Base-by-base conservation (phyloP, 2,797 vertebrate genomes). In the Manis crassicaudata region DNA sequence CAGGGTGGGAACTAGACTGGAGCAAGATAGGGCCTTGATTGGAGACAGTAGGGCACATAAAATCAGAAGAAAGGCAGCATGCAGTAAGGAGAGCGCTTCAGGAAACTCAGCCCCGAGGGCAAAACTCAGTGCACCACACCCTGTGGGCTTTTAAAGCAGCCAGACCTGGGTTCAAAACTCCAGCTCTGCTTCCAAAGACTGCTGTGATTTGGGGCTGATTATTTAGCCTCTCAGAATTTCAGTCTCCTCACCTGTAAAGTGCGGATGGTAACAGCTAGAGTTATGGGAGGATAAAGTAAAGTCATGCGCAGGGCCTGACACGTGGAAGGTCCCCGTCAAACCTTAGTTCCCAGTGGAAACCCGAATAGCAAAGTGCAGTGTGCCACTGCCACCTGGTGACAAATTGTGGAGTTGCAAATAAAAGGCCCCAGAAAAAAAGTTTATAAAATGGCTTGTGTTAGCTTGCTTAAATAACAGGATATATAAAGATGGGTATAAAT, bases 341-440 rank as follows among this genome's bases (percentile, higher is more conserved):
- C 2, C 0, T 76, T 13, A 56, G 17, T 2, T 67, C 75, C 52
- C 3, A 0, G 1, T 2, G 54, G 29, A 20, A 72, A 27, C 60
- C 4, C 0, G 21, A 65, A 54, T 1, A 35, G 32, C 67, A 5
- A 73, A 72, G 7, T 17, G 4, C 35, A 17, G 29, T 9, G 23
- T 85, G 32, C 50, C 13, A 25, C 76, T 4, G 84, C 93, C 95
- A 94, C 63, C 95, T 92, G 58, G 86, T 93, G 95, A 56, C 32
- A 3, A 0, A 12, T 4, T 18, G 72, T 58, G 65, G 50, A 65
- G 43, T 75, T 79, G 54, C 91, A 75, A n/a, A 3, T 21, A 75
- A 43, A 75, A 73, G 2, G 29, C 18, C 85, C 25, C 54, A 2
- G 68, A 37, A 54, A 72, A 60, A 82, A 62, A 4, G 12, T 60